Evolutionary conservation across 2,113 vertebrate genomes (phyloP), one percentile per base, ranked within the genome.

Genomic region (Erythrocebus patas): DNA sequence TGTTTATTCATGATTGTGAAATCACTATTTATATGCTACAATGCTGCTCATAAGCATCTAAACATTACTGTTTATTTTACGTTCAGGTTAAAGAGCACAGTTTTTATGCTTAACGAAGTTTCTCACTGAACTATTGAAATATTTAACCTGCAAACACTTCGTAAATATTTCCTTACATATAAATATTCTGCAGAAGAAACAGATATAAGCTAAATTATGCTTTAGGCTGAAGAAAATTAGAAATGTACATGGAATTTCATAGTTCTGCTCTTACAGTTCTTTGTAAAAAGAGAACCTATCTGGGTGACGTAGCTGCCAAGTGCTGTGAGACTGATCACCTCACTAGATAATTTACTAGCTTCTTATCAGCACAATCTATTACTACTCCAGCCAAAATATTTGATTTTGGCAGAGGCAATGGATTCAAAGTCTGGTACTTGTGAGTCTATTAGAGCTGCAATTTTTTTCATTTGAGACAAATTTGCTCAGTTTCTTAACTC

Each of bases 321-420:
- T 96, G 55, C 66, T 59, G 48, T 94, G 92, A 98, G 35, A 91
- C 82, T 95, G 98, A 97, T 92, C 48, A 81, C 32, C 91, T 17
- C 23, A 84, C 75, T 81, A 91, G 35, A 79, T 93, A 97, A 97
- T 95, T 97, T 97, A 95, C 87, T 78, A 87, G 90, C 59, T 85
- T 55, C 20, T 90, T 93, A 95, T 92, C 59, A 55, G 61, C 64
- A 86, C 66, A 66, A 89, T 96, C 50, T 95, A 78, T 89, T 97
- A 91, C 40, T 92, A 89, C 88, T 94, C n/a, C 66, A 45, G 66
- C 14, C 70, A 93, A 87, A 96, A 86, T n/a, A 90, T 96, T 95
- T 93, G 40, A 83, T 97, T 45, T 76, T 96, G 66, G 22, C 72
- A 85, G 20, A 97, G 55, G 61, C 30, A 82, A 87, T 89, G 40